Evolutionary conservation across 2,888 invertebrate species (phyloP), one percentile per base, ranked within the genome.

Genomic region (Crematogaster levior): DNA sequence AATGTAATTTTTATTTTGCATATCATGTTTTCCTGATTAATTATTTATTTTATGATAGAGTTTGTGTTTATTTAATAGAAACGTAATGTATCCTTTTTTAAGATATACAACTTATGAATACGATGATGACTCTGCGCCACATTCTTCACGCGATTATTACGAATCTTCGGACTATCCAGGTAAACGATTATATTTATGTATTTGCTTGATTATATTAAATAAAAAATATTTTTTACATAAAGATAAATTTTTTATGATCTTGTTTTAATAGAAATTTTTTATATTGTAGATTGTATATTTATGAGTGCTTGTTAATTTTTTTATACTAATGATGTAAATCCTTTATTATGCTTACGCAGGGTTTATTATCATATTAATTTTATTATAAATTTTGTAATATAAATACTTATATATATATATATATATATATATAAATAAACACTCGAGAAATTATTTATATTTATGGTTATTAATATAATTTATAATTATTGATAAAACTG

Each of bases 141-240:
- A 94, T 70, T 93, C 93, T 60, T 92, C 93, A 27, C 94, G 95
- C 85, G 95, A 95, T 89, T 96, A 95, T 92, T 95, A 95, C 89
- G 95, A 95, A 81, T 91, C 94, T 63, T 93, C 95, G 46, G 95
- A 95, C 85, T 95, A 94, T 91, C 93, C 95, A 91, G 95, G 95
- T 95, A 94, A 93, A 91, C 9, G 68, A 34, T 77, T 79, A 51
- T 53, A 30, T 79, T 75, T 66, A 21, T 63, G 21, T 73, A 18
- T 34, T 51, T 75, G 9, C 18, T 65, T 37, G 12, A 24, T 65
- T 5, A 24, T 51, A 27, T 63, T 65, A 30, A 53, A 21, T 37
- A 12, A 56, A 21, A 43, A 43, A 46, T 9, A 51, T 40, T 56
- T 30, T 30, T 24, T 37, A 27, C n/a, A 1, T 18, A 7, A 18